Percentiles rank a stretch among this genome's conserved stretches.
phyloP scores from a whole-genome alignment of 2,797 vertebrate species.

The Orientallactaga sibirica region DNA sequence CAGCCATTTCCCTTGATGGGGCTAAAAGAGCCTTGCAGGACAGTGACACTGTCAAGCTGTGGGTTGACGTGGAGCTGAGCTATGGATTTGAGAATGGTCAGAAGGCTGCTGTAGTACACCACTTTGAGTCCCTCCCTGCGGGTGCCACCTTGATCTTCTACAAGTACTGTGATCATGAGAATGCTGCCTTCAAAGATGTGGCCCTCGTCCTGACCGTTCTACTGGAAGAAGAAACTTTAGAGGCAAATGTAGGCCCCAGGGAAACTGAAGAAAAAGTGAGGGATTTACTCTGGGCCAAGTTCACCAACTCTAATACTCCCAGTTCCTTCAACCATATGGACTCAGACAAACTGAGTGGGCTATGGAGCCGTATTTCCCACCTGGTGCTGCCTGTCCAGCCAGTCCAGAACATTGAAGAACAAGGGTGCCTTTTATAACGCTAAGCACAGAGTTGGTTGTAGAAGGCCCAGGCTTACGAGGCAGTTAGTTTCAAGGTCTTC shows the following conservation, averaged over 20 bases:
- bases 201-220: slow-evolving; percentile 94
- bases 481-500: background rate
- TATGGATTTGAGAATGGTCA: slow-evolving; percentile 89
- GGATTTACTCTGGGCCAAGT: slow-evolving; percentile 90
- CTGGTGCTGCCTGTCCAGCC: slow-evolving; percentile 92
- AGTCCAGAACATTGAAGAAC: slow-evolving; percentile 88
- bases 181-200: slow-evolving; percentile 92
- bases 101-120: slow-evolving; percentile 92
- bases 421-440: slow-evolving; percentile 85
- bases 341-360: slow-evolving; percentile 92
- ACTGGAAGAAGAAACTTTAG: slow-evolving; percentile 90
- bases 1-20: slow-evolving; percentile 90
- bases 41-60: slow-evolving; percentile 91
- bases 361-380: slow-evolving; percentile 98
- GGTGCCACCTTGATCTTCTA: slow-evolving; percentile 96
- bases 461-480: rapidly evolving
- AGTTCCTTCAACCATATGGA: slow-evolving; percentile 91
- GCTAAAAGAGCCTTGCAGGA: slow-evolving; percentile 82
- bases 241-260: slow-evolving; percentile 76
- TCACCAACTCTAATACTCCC: slow-evolving; percentile 83
- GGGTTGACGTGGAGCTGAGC: slow-evolving; percentile 91
- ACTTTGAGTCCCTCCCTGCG: slow-evolving; percentile 93
- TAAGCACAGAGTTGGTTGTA: background rate
- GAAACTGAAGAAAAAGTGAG: slow-evolving; percentile 93
- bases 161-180: slow-evolving; percentile 97